Evolutionary conservation across 2,888 invertebrate species (phyloP).

Genomic region (Oscheius sp.): DNA sequence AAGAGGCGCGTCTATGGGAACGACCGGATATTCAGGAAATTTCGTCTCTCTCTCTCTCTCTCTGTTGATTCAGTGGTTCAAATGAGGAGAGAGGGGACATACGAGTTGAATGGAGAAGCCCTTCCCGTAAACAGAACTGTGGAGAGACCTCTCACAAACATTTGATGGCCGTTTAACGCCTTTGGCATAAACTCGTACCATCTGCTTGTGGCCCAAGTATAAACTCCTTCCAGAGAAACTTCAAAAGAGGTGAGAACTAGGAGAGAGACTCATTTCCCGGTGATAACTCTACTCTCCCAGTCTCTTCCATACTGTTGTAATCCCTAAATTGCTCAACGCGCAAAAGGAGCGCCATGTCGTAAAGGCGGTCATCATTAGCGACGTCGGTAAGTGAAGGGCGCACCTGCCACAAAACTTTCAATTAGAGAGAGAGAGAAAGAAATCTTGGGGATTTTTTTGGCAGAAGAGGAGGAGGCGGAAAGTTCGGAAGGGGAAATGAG

Average conservation of each 20-base stretch:
- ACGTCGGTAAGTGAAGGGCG: background rate
- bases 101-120: background rate
- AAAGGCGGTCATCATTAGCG: slow-evolving; percentile 24
- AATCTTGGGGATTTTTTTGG: no score
- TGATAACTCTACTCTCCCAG: background rate
- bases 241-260: background rate
- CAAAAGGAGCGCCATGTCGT: slow-evolving; percentile 18
- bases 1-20: no score
- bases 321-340: slow-evolving; percentile 24
- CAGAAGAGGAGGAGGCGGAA: no score
- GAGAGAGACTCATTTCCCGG: background rate
- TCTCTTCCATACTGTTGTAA: slow-evolving; percentile 15
- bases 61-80: background rate
- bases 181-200: background rate
- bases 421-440: no score
- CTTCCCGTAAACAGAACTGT: slow-evolving; percentile 17
- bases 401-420: no score
- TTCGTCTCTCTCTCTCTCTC: no score
- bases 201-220: background rate
- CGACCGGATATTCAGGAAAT: no score
- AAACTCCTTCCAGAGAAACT: no score
- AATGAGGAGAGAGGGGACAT: background rate
- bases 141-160: slow-evolving; percentile 5
- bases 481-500: no score
- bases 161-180: slow-evolving; percentile 10